Base-by-base conservation (phyloP, 2,113 vertebrate genomes). In the Gorsachius goisagi region DNA sequence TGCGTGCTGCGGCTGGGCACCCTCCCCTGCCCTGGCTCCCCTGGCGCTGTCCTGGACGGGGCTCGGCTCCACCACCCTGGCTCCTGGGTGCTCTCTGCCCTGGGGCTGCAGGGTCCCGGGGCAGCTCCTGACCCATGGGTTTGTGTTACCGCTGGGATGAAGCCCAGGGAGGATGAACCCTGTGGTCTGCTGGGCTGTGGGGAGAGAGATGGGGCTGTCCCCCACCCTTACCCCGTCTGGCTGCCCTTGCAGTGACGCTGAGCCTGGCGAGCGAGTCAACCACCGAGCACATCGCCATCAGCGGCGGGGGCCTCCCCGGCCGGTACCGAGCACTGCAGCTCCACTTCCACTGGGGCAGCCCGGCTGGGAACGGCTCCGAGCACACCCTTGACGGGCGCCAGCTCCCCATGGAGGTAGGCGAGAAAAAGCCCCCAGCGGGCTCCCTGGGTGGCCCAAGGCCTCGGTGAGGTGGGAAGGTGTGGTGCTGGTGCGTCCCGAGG, bases 341-440 rank as follows among this genome's bases (percentile, higher is more conserved):
- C 59, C 98, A 99, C 72, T 99, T 99, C 96, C 99, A 99, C 93
- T 99, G 99, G 99, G 99, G 99, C 44, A 97, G 97, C 50, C 93
- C 55, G 0, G 91, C 95, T 0, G 37, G 47, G 8, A 98, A 98
- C 1, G 99, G 99, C 13, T 99, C 98, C 0, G 98, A 99, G 96
- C 99, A 99, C 97, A 99, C 98, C 2, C 89, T 99, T 9, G 98
- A 99, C 0, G 88, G 98, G 33, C 98, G 33, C 78, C 98, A 95
- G 93, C 98, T 95, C 76, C 98, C 98, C 19, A 98, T 99, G 98
- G 99, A 99, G 98, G 99, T 99, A 96, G 7, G 79, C 0, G 3
- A 41, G 17, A 15, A 53, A 59, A 68, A 35, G 2, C n/a, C n/a
- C 27, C 32, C 39, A 5, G 11, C 0, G 2, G 1, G 7, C 0